A percentile compares a stretch with the other conserved stretches of the same genome.
Conservation (phyloP, 2,797 vertebrate species). For the Hephaestus fuliginosus region DNA sequence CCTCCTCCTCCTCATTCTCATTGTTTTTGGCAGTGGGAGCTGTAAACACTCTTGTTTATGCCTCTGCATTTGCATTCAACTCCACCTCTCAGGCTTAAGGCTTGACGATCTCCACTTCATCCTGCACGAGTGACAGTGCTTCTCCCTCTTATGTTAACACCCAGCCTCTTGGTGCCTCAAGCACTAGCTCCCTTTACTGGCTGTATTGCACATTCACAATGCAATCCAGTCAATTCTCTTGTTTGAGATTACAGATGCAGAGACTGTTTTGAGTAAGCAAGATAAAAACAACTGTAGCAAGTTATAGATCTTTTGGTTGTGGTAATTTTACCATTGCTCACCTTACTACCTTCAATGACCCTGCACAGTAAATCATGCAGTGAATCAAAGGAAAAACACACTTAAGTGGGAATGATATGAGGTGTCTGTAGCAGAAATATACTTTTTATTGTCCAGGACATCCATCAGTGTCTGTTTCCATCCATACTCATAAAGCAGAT, state of each 20-base stretch:
- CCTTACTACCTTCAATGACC: background rate
- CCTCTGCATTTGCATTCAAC: constrained; percentile 74
- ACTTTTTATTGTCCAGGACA: background rate
- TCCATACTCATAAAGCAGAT: background rate
- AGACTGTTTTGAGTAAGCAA: background rate
- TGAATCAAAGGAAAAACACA: background rate
- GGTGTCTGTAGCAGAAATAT: background rate
- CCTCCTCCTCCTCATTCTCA: constrained; percentile 5
- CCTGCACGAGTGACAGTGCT: constrained; percentile 53
- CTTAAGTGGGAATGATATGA: background rate
- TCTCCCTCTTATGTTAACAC: constrained; percentile 53
- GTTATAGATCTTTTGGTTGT: background rate
- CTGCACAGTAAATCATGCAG: background rate
- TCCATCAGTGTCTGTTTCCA: background rate
- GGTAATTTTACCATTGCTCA: background rate
- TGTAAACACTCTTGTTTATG: constrained; percentile 73
- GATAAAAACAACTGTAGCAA: background rate
- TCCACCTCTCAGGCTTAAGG: constrained; percentile 66
- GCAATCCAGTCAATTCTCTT: background rate
- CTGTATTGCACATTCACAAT: constrained; percentile 21
- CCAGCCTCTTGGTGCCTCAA: constrained; percentile 49
- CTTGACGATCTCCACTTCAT: constrained; percentile 57
- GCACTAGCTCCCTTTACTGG: constrained; percentile 38
- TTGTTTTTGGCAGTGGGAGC: constrained; percentile 62
- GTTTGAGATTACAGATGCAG: background rate